Evolutionary conservation across 2,113 vertebrate genomes (phyloP).

Genomic region (Dryoscopus gambensis): DNA sequence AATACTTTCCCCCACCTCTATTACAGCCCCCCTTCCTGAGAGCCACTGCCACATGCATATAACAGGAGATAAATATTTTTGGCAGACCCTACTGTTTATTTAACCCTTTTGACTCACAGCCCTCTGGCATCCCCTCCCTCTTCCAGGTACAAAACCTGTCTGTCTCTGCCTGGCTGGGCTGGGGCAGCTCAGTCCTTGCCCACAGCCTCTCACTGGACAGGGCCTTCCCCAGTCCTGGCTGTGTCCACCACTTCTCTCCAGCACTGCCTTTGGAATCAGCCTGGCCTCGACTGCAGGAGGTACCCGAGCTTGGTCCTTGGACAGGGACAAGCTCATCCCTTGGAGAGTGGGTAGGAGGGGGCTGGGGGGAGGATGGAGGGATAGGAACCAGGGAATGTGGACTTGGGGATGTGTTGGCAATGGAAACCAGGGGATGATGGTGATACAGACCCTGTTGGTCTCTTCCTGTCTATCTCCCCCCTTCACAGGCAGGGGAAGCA

Average conservation of each 20-base stretch:
- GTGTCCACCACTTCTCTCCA: neutral
- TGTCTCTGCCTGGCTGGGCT: neutral
- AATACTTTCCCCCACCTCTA: neutral
- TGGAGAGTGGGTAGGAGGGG: neutral
- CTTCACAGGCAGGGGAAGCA: neutral
- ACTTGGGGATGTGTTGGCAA: accelerated
- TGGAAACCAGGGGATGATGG: neutral
- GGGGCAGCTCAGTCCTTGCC: neutral
- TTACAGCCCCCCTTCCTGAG: neutral
- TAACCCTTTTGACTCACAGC: constrained; percentile 18
- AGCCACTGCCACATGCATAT: neutral
- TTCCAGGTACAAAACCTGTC: neutral
- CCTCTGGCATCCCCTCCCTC: neutral
- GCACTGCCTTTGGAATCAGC: neutral
- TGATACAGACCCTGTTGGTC: neutral
- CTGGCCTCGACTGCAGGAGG: neutral
- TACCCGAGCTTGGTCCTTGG: neutral
- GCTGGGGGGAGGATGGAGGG: neutral
- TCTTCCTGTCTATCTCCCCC: neutral
- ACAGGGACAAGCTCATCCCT: neutral
- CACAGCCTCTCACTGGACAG: accelerated
- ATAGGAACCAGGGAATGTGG: accelerated
- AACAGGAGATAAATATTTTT: constrained; percentile 31
- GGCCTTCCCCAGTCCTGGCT: neutral
- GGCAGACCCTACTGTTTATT: neutral